phyloP scores from a whole-genome alignment of 1,140 invertebrate genomes.

The Steinernema khuongi region DNA sequence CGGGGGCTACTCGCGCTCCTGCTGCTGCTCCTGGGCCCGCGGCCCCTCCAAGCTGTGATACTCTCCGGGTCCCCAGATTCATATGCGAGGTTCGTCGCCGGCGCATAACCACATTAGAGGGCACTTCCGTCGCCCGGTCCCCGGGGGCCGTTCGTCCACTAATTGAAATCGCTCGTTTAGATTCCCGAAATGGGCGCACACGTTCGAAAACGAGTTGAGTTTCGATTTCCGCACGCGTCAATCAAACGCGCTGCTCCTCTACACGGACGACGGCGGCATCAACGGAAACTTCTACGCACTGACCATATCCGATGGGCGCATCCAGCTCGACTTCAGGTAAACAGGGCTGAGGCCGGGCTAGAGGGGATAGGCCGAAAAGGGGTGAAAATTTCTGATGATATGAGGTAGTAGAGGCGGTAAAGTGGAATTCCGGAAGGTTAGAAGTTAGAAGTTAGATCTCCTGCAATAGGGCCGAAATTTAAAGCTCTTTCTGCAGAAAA shows the following conservation, averaged over 20 bases:
- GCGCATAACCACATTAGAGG: neutral
- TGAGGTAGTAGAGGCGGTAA: too few species aligned
- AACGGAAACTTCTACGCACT: slow-evolving; percentile 85
- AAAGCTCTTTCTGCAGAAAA: too few species aligned
- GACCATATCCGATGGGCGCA: slow-evolving; percentile 79
- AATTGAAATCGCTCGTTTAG: slow-evolving; percentile 29
- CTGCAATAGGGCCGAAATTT: too few species aligned
- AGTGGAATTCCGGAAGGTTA: too few species aligned
- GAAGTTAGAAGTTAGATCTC: too few species aligned
- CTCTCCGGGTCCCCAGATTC: slow-evolving; percentile 45
- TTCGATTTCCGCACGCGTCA: slow-evolving; percentile 84
- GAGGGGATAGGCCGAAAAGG: too few species aligned
- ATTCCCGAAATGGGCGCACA: slow-evolving; percentile 57
- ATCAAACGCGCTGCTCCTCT: slow-evolving; percentile 78
- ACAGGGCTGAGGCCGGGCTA: too few species aligned
- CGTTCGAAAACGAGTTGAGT: slow-evolving; percentile 67
- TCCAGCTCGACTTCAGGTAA: slow-evolving; percentile 75
- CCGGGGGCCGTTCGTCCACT: slow-evolving; percentile 14
- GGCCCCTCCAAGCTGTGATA: slow-evolving; percentile 33
- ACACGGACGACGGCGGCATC: slow-evolving; percentile 85
- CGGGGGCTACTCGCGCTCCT: neutral
- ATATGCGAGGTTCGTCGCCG: slow-evolving; percentile 41
- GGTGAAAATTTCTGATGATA: too few species aligned
- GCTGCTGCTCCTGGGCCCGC: neutral
- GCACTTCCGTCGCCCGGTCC: slow-evolving; percentile 17